Base-by-base conservation (phyloP, 2,797 vertebrate species). In the Falco concolor region DNA sequence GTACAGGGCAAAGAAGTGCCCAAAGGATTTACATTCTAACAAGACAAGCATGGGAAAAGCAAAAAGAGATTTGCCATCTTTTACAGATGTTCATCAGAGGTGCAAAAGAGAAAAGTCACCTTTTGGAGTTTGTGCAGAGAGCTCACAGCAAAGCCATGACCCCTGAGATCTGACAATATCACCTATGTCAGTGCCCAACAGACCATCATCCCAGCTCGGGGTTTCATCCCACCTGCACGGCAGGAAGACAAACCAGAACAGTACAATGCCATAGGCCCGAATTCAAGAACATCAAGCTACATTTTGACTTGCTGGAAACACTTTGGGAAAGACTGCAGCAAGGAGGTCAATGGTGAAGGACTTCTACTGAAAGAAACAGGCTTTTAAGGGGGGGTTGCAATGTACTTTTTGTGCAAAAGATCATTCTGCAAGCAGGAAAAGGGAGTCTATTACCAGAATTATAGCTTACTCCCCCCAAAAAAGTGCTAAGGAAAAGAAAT, bases 191-290 rank as follows among this genome's bases (percentile, higher is more conserved):
- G 38, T 64, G 80, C 69, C 76, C 42, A 60, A n/a, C 21, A 52
- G 34, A 28, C 24, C 4, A 1, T 11, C 8, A 4, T 2, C 60
- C 57, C 68, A 10, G 8, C 23, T 3, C 8, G 49, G 13, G 13
- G 8, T 38, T 73, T 73, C 28, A 65, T 38, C 22, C 59, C 47
- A 13, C 24, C 50, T 56, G 13, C 12, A 2, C 2, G 7, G 20
- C 36, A 13, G n/a, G 13, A 22, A 38, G 9, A 28, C 45, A 36
- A 3, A 40, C 12, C 67, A 30, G 22, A 49, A 40, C 22, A 69
- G 30, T 1, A 50, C 23, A 42, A 23, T 1, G 0, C n/a, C n/a
- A 21, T 0, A 8, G 38, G 17, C 53, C 13, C 67, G 28, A 47
- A 45, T 1, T 69, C 14, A 14, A 36, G 63, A 76, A n/a, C 11